A percentile compares a stretch with the other conserved stretches of the same genome.
Conservation (phyloP, 2,797 vertebrate species). For the Philypnodon macrostomus region DNA sequence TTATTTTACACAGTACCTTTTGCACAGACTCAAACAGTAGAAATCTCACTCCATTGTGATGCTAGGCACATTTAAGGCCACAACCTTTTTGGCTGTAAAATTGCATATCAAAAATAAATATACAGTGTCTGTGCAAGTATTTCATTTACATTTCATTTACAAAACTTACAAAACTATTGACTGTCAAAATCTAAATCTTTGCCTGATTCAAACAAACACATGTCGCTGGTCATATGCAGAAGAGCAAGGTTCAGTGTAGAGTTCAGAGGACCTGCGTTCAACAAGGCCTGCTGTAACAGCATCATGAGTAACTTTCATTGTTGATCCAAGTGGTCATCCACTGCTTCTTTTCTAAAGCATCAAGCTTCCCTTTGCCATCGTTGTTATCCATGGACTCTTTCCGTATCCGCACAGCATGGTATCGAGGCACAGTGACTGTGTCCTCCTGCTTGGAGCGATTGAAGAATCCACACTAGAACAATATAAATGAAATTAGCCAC, state of each 20-base stretch:
- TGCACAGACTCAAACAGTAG: slow-evolving; percentile 38
- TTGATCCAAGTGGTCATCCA: slow-evolving; percentile 94
- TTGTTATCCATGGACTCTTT: slow-evolving; percentile 83
- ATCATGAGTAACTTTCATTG: slow-evolving; percentile 88
- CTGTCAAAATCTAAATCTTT: no score
- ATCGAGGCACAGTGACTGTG: slow-evolving; percentile 88
- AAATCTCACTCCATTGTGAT: slow-evolving; percentile 21
- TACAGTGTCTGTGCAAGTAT: slow-evolving; percentile 62
- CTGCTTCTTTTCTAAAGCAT: slow-evolving; percentile 84
- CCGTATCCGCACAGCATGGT: slow-evolving; percentile 91
- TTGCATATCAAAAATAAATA: slow-evolving; percentile 75
- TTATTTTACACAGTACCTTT: slow-evolving; percentile 35
- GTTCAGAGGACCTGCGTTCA: slow-evolving; percentile 23
- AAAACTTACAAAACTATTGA: slow-evolving; percentile 75
- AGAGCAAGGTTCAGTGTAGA: slow-evolving; percentile 3
- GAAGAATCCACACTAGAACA: slow-evolving; percentile 92
- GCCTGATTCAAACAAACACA: slow-evolving; percentile 21
- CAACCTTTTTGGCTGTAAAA: slow-evolving; percentile 61
- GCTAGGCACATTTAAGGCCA: slow-evolving; percentile 16
- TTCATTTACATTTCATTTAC: slow-evolving; percentile 85
- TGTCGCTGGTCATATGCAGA: slow-evolving; percentile 5
- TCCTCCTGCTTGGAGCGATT: slow-evolving; percentile 89
- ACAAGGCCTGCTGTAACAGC: slow-evolving; percentile 4
- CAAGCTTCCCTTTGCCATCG: slow-evolving; percentile 74
- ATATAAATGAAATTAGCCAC: slow-evolving; percentile 1